phyloP scores from a whole-genome alignment of 2,113 vertebrate species.

The Stegostoma tigrinum region DNA sequence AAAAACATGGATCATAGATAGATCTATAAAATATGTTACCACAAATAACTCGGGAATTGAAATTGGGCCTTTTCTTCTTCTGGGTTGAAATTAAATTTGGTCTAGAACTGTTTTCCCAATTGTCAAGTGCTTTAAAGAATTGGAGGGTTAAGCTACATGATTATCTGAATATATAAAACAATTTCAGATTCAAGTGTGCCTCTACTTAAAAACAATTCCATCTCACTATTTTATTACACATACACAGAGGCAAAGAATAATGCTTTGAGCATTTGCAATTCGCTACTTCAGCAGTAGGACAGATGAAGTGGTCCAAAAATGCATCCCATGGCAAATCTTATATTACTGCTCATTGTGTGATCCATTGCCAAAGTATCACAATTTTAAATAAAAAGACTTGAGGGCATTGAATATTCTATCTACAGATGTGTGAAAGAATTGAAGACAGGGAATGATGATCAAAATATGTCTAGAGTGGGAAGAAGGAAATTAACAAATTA shows the following conservation, averaged over 20 bases:
- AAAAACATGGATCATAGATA: neutral
- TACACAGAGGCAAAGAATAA: neutral
- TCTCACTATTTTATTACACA: neutral
- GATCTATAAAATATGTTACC: neutral
- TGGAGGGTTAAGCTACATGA: neutral
- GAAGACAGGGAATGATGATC: neutral
- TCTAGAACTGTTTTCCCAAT: neutral
- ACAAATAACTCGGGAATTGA: neutral
- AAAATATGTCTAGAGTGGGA: neutral
- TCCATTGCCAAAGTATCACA: neutral
- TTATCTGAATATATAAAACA: neutral
- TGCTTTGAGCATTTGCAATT: neutral
- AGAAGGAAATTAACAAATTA: neutral
- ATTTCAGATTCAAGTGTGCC: neutral
- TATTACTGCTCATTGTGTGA: neutral
- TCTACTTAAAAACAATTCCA: neutral
- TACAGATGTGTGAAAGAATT: neutral
- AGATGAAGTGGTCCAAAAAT: neutral
- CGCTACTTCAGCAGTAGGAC: neutral
- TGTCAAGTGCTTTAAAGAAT: neutral
- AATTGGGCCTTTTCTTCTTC: neutral
- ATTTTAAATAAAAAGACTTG: neutral
- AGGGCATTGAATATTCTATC: neutral
- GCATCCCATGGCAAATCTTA: neutral
- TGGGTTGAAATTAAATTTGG: neutral